Base-by-base conservation (phyloP, 2,113 vertebrate species). In the Anolis sagrei region DNA sequence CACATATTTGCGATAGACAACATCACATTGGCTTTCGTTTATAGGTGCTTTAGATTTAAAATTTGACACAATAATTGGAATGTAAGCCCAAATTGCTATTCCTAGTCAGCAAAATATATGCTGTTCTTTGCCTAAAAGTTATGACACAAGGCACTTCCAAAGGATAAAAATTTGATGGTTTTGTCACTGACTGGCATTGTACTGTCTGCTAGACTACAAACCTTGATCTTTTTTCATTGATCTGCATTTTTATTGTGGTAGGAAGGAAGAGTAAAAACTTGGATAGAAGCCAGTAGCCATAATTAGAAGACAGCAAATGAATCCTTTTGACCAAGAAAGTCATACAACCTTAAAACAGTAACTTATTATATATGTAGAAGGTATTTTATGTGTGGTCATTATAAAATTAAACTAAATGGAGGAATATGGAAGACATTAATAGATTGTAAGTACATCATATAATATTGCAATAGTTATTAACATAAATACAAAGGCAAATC, bases 321-420 rank as follows among this genome's bases (percentile, higher is more conserved):
- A 27, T 58, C 54, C 18, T 58, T 58, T 58, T 58, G 16, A 85
- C 76, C 86, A 89, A 81, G 25, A 58, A 69, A 81, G 79, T 79
- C 74, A 75, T 64, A 14, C n/a, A 32, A 70, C 73, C 91, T 87
- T 10, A 82, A 85, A 86, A 79, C 76, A 1, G 81, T 69, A 86
- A 90, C 84, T 88, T 77, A 39, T 81, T 85, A 86, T 51, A 78
- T 81, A 61, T 80, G 29, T 25, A 34, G 75, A 68, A 91, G 88
- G 83, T 6, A 39, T 73, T 92, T 72, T 23, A 58, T 70, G 49
- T 81, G 66, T 80, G 6, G 62, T 27, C 44, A 39, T 34, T 32
- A 91, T 51, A 79, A 80, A 89, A 72, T n/a, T 48, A 79, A 29
- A 51, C 19, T 64, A 64, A 29, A 68, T 32, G 5, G n/a, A 84